Evolutionary conservation across 2,797 vertebrate genomes (phyloP).

Genomic region (Phalanger gymnotis): DNA sequence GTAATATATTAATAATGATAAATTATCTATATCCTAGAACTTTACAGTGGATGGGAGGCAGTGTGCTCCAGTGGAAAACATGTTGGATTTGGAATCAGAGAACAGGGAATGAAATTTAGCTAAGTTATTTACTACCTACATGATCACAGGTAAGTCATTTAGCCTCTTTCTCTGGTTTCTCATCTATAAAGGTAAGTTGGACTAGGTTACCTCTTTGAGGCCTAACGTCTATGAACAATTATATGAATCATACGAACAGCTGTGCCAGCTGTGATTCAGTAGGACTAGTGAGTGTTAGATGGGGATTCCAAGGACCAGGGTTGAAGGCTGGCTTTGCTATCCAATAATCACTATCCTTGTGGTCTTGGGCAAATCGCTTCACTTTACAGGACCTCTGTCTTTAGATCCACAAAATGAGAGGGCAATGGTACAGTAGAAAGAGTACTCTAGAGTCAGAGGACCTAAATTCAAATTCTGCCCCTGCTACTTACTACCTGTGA

Average conservation of each 20-base stretch:
- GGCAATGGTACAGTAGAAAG: neutral
- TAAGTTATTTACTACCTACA: neutral
- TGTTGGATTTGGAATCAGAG: neutral
- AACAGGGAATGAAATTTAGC: neutral
- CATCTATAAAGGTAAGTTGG: neutral
- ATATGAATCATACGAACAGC: neutral
- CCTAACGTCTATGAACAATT: neutral
- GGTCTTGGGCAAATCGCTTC: neutral
- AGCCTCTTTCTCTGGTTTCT: neutral
- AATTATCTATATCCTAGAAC: neutral
- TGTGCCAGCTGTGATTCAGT: neutral
- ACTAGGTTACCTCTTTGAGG: neutral
- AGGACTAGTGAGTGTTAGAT: neutral
- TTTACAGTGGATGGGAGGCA: neutral
- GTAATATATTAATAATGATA: neutral
- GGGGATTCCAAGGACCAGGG: neutral
- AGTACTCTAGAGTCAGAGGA: neutral
- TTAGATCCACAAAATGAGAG: too few relatives aligned
- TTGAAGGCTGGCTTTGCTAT: neutral
- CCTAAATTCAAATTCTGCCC: neutral
- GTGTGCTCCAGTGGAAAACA: neutral
- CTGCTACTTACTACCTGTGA: neutral
- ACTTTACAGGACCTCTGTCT: neutral
- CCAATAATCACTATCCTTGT: neutral
- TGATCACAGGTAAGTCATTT: neutral